Evolutionary conservation across 2,797 vertebrate species (phyloP).

Genomic region (Anguilla marmorata): DNA sequence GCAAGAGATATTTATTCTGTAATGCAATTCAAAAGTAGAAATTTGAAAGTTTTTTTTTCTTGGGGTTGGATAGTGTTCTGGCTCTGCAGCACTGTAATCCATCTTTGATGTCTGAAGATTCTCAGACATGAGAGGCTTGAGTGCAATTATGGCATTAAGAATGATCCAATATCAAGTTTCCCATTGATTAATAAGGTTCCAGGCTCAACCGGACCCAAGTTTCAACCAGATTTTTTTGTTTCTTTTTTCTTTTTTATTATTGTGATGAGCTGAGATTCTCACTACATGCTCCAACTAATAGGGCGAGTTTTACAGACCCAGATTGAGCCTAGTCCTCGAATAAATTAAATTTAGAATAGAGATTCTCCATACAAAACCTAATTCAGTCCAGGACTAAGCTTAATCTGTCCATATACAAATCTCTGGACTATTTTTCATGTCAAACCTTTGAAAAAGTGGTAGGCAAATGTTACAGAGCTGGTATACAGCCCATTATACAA

Average conservation of each 20-base stretch:
- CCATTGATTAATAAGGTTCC: neutral
- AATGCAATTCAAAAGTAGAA: constrained; percentile 23
- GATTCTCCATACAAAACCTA: too few relatives aligned
- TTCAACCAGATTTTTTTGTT: neutral
- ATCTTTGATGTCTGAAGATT: neutral
- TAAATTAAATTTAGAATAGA: too few relatives aligned
- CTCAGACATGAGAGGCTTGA: neutral
- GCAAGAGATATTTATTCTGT: constrained; percentile 23
- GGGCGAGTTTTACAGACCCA: too few relatives aligned
- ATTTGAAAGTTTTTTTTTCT: neutral
- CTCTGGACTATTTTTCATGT: neutral
- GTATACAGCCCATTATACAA: neutral
- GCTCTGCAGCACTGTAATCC: constrained; percentile 4
- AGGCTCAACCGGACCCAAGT: neutral
- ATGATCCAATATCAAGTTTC: constrained; percentile 13
- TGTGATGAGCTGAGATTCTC: neutral
- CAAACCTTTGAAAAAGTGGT: neutral
- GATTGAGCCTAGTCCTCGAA: too few relatives aligned
- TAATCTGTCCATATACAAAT: neutral
- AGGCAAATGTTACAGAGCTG: neutral
- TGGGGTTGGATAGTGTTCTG: neutral
- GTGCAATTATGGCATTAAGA: constrained; percentile 15
- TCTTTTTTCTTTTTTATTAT: neutral
- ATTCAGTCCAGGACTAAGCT: too few relatives aligned
- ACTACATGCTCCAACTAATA: neutral